Base-by-base conservation (phyloP, 1,140 invertebrate genomes). In the Aphis gossypii region DNA sequence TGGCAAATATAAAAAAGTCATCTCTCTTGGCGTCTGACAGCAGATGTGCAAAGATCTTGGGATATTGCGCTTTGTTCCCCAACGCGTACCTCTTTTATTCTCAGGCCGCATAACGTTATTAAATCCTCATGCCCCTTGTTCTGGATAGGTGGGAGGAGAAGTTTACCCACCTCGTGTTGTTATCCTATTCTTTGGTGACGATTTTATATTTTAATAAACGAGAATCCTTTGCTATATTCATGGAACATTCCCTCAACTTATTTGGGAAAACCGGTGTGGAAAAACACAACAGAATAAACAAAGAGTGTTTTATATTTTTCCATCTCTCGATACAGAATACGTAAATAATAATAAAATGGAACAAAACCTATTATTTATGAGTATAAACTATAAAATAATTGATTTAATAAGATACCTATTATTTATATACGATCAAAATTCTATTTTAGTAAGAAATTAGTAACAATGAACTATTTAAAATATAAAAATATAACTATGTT, bases 1-100 rank as follows among this genome's bases (percentile, higher is more conserved):
- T 93, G 92, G 92, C 76, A 56, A 92, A 93, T 93, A 93, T 60
- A 93, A 93, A 93, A 93, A 93, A 93, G 92, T 93, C 92, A 56
- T 93, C 92, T 93, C 92, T 84, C 82, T 89, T 56, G 88, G 88
- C 88, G 48, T 89, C 88, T 68, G 92, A 86, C 92, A 54, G 48
- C 82, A 93, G 76, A 86, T 93, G 92, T 93, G 92, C 92, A 93
- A 93, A 93, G 82, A 82, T 93, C 92, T 93, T 86, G 82, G 92
- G 92, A 56, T 93, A 93, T 93, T 93, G 92, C 92, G 82, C 92
- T 93, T 93, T 93, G 92, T 93, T 93, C 82, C 92, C 46, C 48
- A 23, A 48, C 41, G 68, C 76, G 91, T 82, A 92, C 91, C 76
- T 92, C 91, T 92, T 92, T 92, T 92, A 92, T 92, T 92, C 76